Conservation (phyloP, 2,888 invertebrate genomes). For the Heterodera filipjevi region DNA sequence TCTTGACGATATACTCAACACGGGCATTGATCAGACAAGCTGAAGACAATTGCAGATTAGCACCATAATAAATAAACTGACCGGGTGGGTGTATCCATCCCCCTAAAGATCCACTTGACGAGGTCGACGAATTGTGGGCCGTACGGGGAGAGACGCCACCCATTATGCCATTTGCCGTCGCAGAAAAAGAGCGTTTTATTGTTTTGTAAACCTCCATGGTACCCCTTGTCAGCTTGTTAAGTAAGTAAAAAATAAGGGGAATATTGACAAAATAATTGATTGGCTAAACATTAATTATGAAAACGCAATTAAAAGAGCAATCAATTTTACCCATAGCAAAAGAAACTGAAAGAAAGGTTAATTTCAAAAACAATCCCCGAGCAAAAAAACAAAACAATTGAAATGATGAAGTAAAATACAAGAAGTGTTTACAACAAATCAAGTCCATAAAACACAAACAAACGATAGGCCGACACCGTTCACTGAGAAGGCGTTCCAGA, state of each 20-base stretch:
- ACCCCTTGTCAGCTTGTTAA: background rate
- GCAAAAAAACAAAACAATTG: background rate
- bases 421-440: background rate
- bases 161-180: conserved; percentile 39
- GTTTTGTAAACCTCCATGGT: conserved; percentile 57
- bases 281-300: background rate
- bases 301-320: background rate
- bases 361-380: background rate
- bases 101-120: conserved; percentile 32
- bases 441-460: background rate
- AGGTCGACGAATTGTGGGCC: background rate
- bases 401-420: background rate
- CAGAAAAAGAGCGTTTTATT: conserved; percentile 57
- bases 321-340: background rate
- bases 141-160: conserved; percentile 30
- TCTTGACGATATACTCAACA: conserved; percentile 96
- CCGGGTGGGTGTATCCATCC: conserved; percentile 61
- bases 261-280: background rate
- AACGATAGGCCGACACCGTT: background rate
- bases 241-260: background rate
- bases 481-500: background rate
- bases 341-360: background rate
- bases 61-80: conserved; percentile 27
- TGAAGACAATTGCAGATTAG: conserved; percentile 64
- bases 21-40: conserved; percentile 91